phyloP scores from a whole-genome alignment of 1,140 invertebrate species.

The Caenorhabditis remanei region DNA sequence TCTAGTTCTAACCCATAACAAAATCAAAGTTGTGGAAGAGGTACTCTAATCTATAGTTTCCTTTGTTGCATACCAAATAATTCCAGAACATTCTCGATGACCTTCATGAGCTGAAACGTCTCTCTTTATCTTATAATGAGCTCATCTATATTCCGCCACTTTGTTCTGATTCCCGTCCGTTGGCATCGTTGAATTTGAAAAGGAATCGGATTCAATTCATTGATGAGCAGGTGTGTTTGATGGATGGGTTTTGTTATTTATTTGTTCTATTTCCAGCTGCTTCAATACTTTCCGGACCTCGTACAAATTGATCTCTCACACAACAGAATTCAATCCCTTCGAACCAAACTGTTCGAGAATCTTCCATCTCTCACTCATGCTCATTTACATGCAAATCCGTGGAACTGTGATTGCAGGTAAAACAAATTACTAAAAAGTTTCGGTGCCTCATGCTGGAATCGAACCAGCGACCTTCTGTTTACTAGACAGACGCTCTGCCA shows the following conservation, averaged over 20 bases:
- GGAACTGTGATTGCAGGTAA: slow-evolving; percentile 64
- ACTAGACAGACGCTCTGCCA: slow-evolving; percentile 73
- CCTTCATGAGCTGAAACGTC: slow-evolving; percentile 55
- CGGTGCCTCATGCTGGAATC: slow-evolving; percentile 72
- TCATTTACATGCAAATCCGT: slow-evolving; percentile 56
- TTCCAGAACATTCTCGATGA: slow-evolving; percentile 55
- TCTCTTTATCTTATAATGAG: slow-evolving; percentile 47
- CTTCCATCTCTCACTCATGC: slow-evolving; percentile 31
- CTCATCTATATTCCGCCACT: slow-evolving; percentile 46
- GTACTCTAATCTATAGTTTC: background rate
- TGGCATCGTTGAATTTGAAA: slow-evolving; percentile 56
- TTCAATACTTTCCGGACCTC: slow-evolving; percentile 24
- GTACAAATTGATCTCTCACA: slow-evolving; percentile 58
- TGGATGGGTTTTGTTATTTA: background rate
- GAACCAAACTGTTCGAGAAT: slow-evolving; percentile 24
- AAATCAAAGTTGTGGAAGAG: slow-evolving; percentile 29
- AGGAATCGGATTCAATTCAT: slow-evolving; percentile 51
- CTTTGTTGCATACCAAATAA: background rate
- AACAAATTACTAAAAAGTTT: slow-evolving; percentile 15
- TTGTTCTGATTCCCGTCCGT: background rate
- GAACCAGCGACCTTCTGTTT: slow-evolving; percentile 74
- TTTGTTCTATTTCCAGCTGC: slow-evolving; percentile 18
- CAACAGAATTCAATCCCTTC: slow-evolving; percentile 54
- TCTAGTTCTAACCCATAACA: slow-evolving; percentile 54
- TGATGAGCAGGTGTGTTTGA: slow-evolving; percentile 44